Evolutionary conservation across 1,140 invertebrate genomes (phyloP), one percentile per base, ranked within the genome.

Genomic region (Harpegnathos saltator): DNA sequence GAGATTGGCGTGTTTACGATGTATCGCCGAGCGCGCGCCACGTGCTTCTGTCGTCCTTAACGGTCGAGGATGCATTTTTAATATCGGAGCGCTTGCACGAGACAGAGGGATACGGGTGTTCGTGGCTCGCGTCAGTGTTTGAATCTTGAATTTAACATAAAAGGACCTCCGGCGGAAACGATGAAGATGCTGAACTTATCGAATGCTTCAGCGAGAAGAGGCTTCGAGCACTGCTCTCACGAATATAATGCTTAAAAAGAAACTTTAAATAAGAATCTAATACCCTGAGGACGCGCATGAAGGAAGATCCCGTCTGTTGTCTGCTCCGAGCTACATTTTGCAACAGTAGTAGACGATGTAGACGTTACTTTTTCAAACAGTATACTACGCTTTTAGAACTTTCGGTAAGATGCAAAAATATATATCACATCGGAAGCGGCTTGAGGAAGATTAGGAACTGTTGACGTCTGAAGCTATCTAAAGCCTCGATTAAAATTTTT

Each of bases 191-290:
- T 9, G 48, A 59, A 11, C 26, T 69, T 48, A 48, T 44, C 38
- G 38, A 9, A 44, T 44, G 38, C 38, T 44, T 11, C 11, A 33
- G 14, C 11, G 62, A 74, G 3, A 26, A 44, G 44, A 17, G 14
- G 5, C n/a, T n/a, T 48, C n/a, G 17, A 4, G 15, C 5, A 50
- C 3, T 29, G 24, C 14, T 4, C 38, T 44, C 38, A n/a, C 24
- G 3, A 74, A 0, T 14, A 29, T 11, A 26, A 15, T 19, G 5
- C 3, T 63, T 74, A 3, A 29, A 63, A 50, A 62, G 3, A 54
- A 74, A 50, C 12, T 74, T 62, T 74, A 50, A 50, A 50, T 48
- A 29, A 12, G 22, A n/a, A 22, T 74, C 33, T 9, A 63, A 29
- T 50, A 11, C n/a, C n/a, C 33, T 15, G 11, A 14, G 17, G 17